Base-by-base conservation (phyloP, 2,888 invertebrate species). In the Apamea crenata region DNA sequence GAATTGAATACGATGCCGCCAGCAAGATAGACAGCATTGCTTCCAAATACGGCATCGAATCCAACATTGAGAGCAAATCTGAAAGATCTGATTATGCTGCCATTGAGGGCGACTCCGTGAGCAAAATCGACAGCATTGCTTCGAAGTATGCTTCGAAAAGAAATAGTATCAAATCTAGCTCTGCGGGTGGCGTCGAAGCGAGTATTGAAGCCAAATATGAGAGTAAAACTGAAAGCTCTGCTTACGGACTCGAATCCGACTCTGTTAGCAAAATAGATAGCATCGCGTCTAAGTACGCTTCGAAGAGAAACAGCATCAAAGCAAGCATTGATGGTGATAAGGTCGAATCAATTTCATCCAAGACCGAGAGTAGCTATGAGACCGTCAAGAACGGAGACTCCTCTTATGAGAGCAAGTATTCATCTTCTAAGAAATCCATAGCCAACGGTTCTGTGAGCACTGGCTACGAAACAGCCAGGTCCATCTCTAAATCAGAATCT, bases 401-500 rank as follows among this genome's bases (percentile, higher is more conserved):
- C 2, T 87, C 93, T 44, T 93, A 93, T 29, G 95, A 96, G 75
- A 95, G 94, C 77, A 94, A 93, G 77, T 93, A 92, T 84, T 94
- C 82, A 14, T 32, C 80, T 74, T 80, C 95, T 5, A 96, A 94
- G 86, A 94, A 92, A 59, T 89, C 93, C 59, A 81, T 95, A 40
- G 92, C 95, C 21, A 97, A 96, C 66, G 97, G 96, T 6, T 94
- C 96, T 0, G 87, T 94, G 5, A 91, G 85, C 78, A 93, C 93
- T 63, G 93, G 94, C 61, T 93, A 89, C 59, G 91, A 93, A 82
- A 90, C 95, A 0, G 85, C 87, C 4, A 93, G 87, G 76, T 89
- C 94, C 1, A 85, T 94, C 66, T 92, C 92, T 2, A 95, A 93
- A 81, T 94, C 95, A 0, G 94, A 92, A 53, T 95, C 96, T 8